Percentiles rank a stretch among this genome's conserved stretches.
Evolutionary conservation across 2,797 vertebrate genomes (phyloP).

Genomic region (Labeo calbasu): DNA sequence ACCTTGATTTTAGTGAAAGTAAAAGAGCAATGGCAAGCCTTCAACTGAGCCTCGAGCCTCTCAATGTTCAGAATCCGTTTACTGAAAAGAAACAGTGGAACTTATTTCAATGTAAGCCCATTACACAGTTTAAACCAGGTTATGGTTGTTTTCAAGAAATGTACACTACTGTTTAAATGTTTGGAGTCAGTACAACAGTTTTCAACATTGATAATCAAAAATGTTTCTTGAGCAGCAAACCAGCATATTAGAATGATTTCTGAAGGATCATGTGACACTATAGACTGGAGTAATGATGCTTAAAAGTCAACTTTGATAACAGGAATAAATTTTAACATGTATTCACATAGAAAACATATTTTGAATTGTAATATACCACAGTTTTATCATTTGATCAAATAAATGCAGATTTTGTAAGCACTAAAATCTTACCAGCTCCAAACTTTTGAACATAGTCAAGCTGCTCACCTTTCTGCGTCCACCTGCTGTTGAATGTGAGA

Average conservation of each 20-base stretch:
- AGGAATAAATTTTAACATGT: background rate
- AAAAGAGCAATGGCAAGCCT: conserved; percentile 93
- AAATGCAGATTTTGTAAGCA: background rate
- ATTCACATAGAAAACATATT: too few species aligned
- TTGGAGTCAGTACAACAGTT: background rate
- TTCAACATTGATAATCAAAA: background rate
- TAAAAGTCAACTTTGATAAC: background rate
- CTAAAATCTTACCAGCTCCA: too few species aligned
- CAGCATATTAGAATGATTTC: too few species aligned
- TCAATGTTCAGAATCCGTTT: conserved; percentile 85
- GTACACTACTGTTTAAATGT: background rate
- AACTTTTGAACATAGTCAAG: too few species aligned
- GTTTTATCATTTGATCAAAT: background rate
- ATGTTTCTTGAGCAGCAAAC: background rate
- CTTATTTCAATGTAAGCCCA: background rate
- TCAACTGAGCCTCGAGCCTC: conserved; percentile 92
- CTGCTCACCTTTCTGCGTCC: conserved; percentile 83
- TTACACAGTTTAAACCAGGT: background rate
- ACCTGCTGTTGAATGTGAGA: conserved; percentile 82
- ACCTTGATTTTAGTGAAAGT: conserved; percentile 96
- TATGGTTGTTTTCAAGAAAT: background rate
- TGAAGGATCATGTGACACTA: too few species aligned
- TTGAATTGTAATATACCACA: too few species aligned
- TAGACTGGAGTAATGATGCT: too few species aligned
- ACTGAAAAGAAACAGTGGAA: conserved; percentile 66